Evolutionary conservation across 2,888 invertebrate species (phyloP).

Genomic region (Pseudanteris insignis): DNA sequence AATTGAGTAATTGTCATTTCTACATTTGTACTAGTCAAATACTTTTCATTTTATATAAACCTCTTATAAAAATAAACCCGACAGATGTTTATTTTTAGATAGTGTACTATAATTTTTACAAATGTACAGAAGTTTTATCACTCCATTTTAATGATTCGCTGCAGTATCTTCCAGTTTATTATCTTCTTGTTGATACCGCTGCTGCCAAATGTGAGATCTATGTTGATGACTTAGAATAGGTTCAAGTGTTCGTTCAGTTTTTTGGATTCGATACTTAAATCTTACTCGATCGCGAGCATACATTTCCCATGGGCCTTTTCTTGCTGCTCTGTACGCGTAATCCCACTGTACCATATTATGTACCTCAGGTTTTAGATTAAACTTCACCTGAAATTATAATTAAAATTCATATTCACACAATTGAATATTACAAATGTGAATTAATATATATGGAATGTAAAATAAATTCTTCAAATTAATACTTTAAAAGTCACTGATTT

Average conservation of each 20-base stretch:
- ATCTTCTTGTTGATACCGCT: conserved; percentile 59
- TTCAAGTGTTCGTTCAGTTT: conserved; percentile 60
- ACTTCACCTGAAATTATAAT: conserved; percentile 67
- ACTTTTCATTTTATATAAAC: background rate
- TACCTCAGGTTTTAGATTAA: conserved; percentile 65
- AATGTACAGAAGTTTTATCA: conserved; percentile 4
- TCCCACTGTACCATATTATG: conserved; percentile 70
- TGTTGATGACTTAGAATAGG: conserved; percentile 66
- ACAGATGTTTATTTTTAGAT: background rate
- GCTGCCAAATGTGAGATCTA: conserved; percentile 65
- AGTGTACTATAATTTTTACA: conserved; percentile 2
- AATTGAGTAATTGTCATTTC: conserved; percentile 4
- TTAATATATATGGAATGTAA: too few relatives aligned
- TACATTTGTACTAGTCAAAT: conserved; percentile 9
- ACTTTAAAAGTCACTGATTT: too few relatives aligned
- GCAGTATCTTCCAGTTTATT: background rate
- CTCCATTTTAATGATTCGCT: background rate
- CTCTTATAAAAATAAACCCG: background rate
- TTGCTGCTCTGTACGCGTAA: conserved; percentile 69
- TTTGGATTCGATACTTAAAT: conserved; percentile 66
- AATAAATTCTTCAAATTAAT: too few relatives aligned
- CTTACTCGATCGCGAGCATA: conserved; percentile 68
- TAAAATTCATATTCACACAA: too few relatives aligned
- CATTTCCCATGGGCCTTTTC: conserved; percentile 71
- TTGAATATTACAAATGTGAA: too few relatives aligned